phyloP scores from a whole-genome alignment of 2,888 invertebrate species.

The Aphidius colemani region DNA sequence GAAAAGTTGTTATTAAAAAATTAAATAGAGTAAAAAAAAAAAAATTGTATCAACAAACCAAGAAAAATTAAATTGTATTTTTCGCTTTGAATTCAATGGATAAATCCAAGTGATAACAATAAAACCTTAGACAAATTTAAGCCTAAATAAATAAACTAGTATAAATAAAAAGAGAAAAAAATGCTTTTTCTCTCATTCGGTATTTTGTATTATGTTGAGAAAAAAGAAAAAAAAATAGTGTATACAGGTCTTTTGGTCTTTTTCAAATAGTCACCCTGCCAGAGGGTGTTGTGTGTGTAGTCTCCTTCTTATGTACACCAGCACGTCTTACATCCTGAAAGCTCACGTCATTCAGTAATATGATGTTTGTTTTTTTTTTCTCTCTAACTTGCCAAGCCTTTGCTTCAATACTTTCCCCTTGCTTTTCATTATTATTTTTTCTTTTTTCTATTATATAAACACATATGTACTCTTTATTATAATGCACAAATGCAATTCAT shows the following conservation, averaged over 20 bases:
- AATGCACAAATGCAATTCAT: constrained; percentile 42
- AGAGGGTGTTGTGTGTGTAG: constrained; percentile 10
- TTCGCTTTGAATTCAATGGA: not conserved
- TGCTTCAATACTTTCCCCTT: not conserved
- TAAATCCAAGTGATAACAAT: constrained; percentile 27
- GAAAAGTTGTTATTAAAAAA: too few relatives aligned
- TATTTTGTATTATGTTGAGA: constrained; percentile 16
- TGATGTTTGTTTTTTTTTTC: constrained; percentile 23
- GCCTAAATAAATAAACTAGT: constrained; percentile 33
- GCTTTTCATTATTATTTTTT: not conserved
- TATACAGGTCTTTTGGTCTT: not conserved
- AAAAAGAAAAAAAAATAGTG: constrained; percentile 12
- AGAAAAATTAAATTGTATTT: not conserved
- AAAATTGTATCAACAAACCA: not conserved
- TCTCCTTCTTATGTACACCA: constrained; percentile 13
- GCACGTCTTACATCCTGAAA: constrained; percentile 19
- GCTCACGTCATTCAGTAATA: constrained; percentile 22
- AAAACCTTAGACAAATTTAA: constrained; percentile 29
- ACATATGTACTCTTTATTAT: constrained; percentile 21
- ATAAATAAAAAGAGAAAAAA: too few relatives aligned
- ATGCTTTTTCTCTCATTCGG: constrained; percentile 1
- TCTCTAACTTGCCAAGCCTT: constrained; percentile 7
- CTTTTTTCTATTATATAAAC: not conserved
- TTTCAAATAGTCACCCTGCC: constrained; percentile 6
- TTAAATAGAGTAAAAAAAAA: not conserved